A percentile compares a stretch with the other conserved stretches of the same genome.
Conservation (phyloP, 2,797 vertebrate genomes). For the Tinamus major region DNA sequence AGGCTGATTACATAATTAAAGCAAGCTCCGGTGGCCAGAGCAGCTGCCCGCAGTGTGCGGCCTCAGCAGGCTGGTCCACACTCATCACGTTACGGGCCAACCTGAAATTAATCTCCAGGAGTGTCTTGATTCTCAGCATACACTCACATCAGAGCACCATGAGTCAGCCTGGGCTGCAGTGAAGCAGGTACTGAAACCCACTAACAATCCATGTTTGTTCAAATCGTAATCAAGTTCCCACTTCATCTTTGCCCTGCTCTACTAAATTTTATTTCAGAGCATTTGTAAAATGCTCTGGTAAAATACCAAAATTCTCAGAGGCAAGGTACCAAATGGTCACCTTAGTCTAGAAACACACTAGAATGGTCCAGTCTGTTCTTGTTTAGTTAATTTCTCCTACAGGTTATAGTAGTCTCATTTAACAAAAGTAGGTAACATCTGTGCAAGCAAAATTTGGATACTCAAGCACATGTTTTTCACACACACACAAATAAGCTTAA, state of each 20-base stretch:
- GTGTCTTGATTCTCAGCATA: neutral
- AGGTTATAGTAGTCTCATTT: slow-evolving; percentile 24
- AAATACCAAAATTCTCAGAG: neutral
- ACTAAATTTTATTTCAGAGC: neutral
- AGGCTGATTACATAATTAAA: neutral
- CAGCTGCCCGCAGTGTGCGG: neutral
- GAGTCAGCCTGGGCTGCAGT: neutral
- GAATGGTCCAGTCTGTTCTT: slow-evolving; percentile 19
- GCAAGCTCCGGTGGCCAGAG: neutral
- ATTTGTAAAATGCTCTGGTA: neutral
- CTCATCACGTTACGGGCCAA: neutral
- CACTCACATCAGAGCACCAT: neutral
- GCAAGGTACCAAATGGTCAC: neutral
- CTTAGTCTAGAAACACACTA: slow-evolving; percentile 27
- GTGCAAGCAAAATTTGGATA: slow-evolving; percentile 26
- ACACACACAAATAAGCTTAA: slow-evolving; percentile 43
- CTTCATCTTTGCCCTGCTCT: neutral
- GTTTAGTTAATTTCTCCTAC: slow-evolving; percentile 20
- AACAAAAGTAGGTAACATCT: slow-evolving; percentile 52
- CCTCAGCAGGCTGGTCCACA: neutral
- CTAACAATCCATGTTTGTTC: neutral
- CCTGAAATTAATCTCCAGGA: neutral
- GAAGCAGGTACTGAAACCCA: neutral
- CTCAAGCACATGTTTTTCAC: slow-evolving; percentile 43
- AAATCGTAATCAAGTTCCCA: neutral